A percentile compares a stretch with the other conserved stretches of the same genome.
These are phyloP conservation scores for Cheilosia scutellata DNA, from an alignment of 2,888 invertebrate species.

Conservation along the genomic window DNA sequence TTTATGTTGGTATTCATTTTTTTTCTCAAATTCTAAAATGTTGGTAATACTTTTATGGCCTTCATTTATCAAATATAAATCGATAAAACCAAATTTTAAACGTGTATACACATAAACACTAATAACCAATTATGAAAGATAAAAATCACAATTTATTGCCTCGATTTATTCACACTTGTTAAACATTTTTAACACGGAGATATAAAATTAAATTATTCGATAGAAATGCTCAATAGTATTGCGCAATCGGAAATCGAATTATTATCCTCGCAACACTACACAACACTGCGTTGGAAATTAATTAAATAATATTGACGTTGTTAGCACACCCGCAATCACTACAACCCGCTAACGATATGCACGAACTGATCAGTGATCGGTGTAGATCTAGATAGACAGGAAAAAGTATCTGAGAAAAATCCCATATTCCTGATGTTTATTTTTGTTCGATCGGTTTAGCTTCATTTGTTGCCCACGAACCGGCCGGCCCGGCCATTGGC, in stretches of 20 bases:
- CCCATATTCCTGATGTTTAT: conserved; percentile 50
- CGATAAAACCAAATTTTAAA: conserved; percentile 50
- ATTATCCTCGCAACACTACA: conserved; percentile 40
- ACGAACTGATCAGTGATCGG: conserved; percentile 66
- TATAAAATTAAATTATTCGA: neutral
- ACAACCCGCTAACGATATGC: conserved; percentile 57
- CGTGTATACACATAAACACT: conserved; percentile 48
- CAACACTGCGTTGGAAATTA: conserved; percentile 10
- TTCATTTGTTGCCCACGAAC: conserved; percentile 54
- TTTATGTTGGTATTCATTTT: conserved; percentile 34
- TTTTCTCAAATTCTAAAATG: conserved; percentile 29
- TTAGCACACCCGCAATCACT: conserved; percentile 39
- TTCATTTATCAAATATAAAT: conserved; percentile 60
- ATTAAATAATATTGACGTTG: conserved; percentile 7
- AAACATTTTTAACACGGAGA: conserved; percentile 13
- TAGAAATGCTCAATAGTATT: conserved; percentile 24
- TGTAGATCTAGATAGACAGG: conserved; percentile 55
- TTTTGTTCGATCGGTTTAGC: conserved; percentile 58
- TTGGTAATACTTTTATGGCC: conserved; percentile 47
- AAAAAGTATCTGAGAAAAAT: conserved; percentile 59
- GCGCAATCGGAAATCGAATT: conserved; percentile 32
- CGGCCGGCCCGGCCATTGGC: conserved; percentile 35
- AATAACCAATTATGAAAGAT: conserved; percentile 46
- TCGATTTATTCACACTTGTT: conserved; percentile 44
- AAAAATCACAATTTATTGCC: conserved; percentile 57